Evolutionary conservation across 1,140 invertebrate species (phyloP), one percentile per base, ranked within the genome.

Genomic region (Asbolus verrucosus): DNA sequence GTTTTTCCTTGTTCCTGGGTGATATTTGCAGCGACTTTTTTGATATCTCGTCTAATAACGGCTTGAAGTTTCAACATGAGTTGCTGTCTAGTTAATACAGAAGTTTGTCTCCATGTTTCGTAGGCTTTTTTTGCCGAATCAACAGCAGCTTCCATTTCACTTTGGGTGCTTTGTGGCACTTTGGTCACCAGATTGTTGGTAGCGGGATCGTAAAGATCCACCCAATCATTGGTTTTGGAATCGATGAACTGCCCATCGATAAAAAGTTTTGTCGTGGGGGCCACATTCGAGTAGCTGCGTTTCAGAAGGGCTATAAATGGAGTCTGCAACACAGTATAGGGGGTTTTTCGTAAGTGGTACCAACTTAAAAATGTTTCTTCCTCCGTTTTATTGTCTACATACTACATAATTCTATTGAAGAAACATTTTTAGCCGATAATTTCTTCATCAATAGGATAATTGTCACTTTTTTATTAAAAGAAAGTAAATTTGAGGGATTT

Each of bases 1-100:
- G 98, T 99, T 83, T 99, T 99, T 16, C 98, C 98, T 85, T 99
- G 98, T 84, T 99, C 98, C 75, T 87, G 83, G 6, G 98, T 99
- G 27, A 99, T 94, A 80, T 92, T 97, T 67, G 91, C 89, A 0
- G 97, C 97, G 65, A 99, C 83, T 79, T 93, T 89, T 85, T 93
- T 92, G 89, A 95, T 86, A 75, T 90, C 89, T 13, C 85, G 83
- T 75, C 87, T 82, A 72, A 90, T 83, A 18, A 89, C 79, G 0
- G 86, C 84, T 70, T 88, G 87, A 65, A 89, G 83, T 80, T 93
- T 96, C 76, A 99, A 94, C 95, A 99, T 98, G 13, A 96, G 85
- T 81, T 97, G 95, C 83, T 99, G 97, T 59, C 98, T 87, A 0
- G 94, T 93, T 33, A 99, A 85, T 19, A 98, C 89, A 2, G 98